phyloP scores from a whole-genome alignment of 1,140 invertebrate species.

The Gryon sp. region DNA sequence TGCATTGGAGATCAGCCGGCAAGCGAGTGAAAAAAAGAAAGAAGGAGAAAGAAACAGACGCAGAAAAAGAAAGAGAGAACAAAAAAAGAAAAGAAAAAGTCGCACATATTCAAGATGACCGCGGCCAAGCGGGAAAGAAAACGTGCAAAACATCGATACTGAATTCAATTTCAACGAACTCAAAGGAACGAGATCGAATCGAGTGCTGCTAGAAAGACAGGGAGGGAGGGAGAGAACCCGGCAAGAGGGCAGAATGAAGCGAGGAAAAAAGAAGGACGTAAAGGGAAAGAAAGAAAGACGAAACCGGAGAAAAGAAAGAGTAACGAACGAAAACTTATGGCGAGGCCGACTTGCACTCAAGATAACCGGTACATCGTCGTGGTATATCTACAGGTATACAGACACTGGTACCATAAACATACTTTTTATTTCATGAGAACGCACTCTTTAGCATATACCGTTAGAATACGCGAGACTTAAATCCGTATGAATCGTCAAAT shows the following conservation, averaged over 20 bases:
- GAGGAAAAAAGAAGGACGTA: conserved; percentile 27
- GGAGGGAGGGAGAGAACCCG: not conserved
- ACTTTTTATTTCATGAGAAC: conserved; percentile 63
- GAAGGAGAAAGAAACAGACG: not conserved
- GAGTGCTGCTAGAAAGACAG: conserved; percentile 18
- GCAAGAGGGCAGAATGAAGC: not conserved
- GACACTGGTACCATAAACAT: conserved; percentile 60
- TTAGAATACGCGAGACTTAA: conserved; percentile 60
- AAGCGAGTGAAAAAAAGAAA: not conserved
- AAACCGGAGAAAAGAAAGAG: conserved; percentile 58
- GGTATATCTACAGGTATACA: conserved; percentile 57
- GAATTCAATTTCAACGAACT: conserved; percentile 61
- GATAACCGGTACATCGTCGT: conserved; percentile 63
- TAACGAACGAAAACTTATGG: conserved; percentile 65
- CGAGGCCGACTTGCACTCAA: conserved; percentile 58
- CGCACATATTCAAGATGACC: conserved; percentile 42
- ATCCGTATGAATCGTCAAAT: conserved; percentile 61
- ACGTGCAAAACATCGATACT: conserved; percentile 61
- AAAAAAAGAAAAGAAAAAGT: conserved; percentile 40
- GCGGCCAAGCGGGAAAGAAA: conserved; percentile 53
- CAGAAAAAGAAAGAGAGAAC: conserved; percentile 1
- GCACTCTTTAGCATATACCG: conserved; percentile 62
- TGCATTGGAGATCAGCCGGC: conserved; percentile 8
- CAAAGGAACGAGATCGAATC: conserved; percentile 59
- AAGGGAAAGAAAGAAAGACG: conserved; percentile 7